A percentile compares a stretch with the other conserved stretches of the same genome.
Conservation (phyloP, 2,113 vertebrate genomes). For the Etheostoma spectabile region DNA sequence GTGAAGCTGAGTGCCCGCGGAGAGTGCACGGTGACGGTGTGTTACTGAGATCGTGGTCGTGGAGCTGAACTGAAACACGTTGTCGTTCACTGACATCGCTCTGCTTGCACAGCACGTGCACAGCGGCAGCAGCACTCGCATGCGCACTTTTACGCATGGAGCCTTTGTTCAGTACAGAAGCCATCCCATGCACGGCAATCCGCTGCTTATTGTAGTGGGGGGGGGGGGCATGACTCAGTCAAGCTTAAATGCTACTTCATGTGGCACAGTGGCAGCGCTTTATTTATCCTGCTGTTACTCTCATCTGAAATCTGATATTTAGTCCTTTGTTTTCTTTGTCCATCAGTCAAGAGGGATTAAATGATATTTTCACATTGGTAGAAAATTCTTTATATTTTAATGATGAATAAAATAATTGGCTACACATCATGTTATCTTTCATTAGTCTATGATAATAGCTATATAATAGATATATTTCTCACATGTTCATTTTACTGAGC, state of each 20-base stretch:
- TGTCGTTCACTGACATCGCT: constrained; percentile 32
- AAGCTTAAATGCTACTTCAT: constrained; percentile 50
- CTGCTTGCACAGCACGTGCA: constrained; percentile 52
- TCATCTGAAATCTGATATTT: background rate
- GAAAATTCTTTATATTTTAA: background rate
- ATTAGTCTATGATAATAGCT: too few species aligned
- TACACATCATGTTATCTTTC: too few species aligned
- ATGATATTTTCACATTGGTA: background rate
- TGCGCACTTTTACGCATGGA: constrained; percentile 62
- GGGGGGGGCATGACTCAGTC: constrained; percentile 56
- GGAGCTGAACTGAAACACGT: constrained; percentile 15
- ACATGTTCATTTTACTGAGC: background rate
- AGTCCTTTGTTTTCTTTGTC: background rate
- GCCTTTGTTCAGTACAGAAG: constrained; percentile 76
- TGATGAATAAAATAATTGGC: background rate
- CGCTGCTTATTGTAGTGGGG: constrained; percentile 23
- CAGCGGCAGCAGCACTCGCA: constrained; percentile 34
- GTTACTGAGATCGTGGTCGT: background rate
- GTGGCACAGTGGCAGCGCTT: background rate
- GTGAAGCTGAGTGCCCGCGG: background rate
- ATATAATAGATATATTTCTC: background rate
- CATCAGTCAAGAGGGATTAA: background rate
- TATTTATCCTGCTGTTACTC: background rate
- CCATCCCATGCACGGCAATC: constrained; percentile 43
- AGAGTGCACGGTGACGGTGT: background rate